phyloP scores from a whole-genome alignment of 2,113 vertebrate species.

The Thamnophis sirtalis region DNA sequence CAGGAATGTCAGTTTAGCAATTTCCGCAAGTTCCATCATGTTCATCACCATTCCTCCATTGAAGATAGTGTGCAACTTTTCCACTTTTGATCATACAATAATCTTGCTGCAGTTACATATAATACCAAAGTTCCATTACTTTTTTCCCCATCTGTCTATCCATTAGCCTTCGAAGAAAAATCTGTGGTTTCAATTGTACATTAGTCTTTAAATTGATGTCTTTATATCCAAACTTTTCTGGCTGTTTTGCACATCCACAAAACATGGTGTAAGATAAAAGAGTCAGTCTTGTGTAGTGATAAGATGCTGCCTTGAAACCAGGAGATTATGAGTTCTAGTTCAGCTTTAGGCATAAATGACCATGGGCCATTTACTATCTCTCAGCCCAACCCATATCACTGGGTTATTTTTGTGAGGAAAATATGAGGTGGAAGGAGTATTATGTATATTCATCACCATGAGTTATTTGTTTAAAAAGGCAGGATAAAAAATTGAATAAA shows the following conservation, averaged over 20 bases:
- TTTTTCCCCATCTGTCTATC: background rate
- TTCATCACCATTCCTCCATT: background rate
- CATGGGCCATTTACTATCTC: background rate
- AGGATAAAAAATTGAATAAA: too few species aligned
- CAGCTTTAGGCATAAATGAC: background rate
- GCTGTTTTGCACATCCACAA: background rate
- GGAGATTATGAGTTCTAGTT: background rate
- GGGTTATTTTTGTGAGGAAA: too few species aligned
- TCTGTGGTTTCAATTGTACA: background rate
- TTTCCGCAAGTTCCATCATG: background rate
- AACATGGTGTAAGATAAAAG: background rate
- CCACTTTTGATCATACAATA: background rate
- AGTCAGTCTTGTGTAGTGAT: background rate
- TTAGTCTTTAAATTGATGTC: background rate
- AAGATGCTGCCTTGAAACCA: too few species aligned
- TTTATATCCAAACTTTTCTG: background rate
- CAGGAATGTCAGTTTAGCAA: background rate
- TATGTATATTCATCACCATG: too few species aligned
- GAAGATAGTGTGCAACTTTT: background rate
- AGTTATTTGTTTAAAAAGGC: too few species aligned
- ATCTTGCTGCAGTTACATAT: background rate
- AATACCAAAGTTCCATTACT: background rate
- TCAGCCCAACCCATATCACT: too few species aligned
- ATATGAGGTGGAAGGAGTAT: too few species aligned
- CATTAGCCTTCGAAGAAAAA: background rate